Percentiles rank a stretch among this genome's conserved stretches.
These are phyloP conservation scores for Diaperis boleti DNA, from an alignment of 2,888 invertebrate genomes.

Conservation along the genomic window DNA sequence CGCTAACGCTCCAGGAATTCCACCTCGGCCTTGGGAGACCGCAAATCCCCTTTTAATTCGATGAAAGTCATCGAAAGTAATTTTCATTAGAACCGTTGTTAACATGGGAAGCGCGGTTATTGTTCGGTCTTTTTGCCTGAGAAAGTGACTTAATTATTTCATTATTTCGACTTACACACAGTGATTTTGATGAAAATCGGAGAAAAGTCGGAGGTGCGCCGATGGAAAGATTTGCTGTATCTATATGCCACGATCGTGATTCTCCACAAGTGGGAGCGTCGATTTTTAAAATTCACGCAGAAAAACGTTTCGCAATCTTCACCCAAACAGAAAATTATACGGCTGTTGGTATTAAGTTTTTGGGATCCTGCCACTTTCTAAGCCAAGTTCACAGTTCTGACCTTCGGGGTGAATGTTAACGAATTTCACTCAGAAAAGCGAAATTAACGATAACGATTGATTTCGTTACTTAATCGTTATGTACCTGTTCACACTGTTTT, in stretches of 20 bases:
- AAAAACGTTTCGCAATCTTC: neutral
- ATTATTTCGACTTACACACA: slow-evolving; percentile 16
- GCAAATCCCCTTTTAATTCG: slow-evolving; percentile 29
- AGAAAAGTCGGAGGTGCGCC: slow-evolving; percentile 25
- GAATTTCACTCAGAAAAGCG: neutral
- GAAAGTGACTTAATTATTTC: slow-evolving; percentile 35
- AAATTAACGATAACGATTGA: neutral
- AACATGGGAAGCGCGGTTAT: slow-evolving; percentile 31
- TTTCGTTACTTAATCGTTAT: neutral
- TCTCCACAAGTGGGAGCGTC: slow-evolving; percentile 1
- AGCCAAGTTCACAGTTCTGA: neutral
- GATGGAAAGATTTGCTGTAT: slow-evolving; percentile 9
- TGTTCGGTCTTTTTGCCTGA: slow-evolving; percentile 5
- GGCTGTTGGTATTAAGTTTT: neutral
- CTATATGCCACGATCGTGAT: slow-evolving; percentile 30
- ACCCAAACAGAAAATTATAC: no score
- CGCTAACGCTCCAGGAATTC: slow-evolving; percentile 13
- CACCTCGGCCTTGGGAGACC: slow-evolving; percentile 5
- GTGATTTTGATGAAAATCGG: neutral
- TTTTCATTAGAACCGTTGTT: slow-evolving; percentile 29
- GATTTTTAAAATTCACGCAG: slow-evolving; percentile 13
- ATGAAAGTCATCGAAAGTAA: slow-evolving; percentile 40
- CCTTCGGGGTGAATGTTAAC: neutral
- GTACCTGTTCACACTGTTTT: no score
- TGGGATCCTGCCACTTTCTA: neutral